A percentile compares a stretch with the other conserved stretches of the same genome.
phyloP scores from a whole-genome alignment of 2,888 invertebrate species.

The Eristalis tenax region DNA sequence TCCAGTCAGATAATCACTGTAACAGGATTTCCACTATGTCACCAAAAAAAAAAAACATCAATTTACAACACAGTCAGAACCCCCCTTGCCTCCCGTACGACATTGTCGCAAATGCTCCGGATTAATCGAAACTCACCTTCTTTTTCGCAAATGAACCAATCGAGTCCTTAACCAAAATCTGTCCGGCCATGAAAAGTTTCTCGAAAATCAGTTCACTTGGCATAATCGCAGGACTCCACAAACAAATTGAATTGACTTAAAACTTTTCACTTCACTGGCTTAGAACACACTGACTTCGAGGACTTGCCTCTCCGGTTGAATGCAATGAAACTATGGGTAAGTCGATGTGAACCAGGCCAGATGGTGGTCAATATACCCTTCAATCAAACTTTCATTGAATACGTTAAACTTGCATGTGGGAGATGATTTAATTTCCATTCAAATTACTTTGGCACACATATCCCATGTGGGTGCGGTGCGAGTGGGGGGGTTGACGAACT shows the following conservation, averaged over 20 bases:
- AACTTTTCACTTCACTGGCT: constrained; percentile 13
- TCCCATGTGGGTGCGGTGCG: not conserved
- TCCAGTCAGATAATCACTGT: too few relatives aligned
- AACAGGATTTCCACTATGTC: too few relatives aligned
- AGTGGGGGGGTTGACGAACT: not conserved
- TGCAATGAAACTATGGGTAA: not conserved
- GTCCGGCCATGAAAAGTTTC: constrained; percentile 41
- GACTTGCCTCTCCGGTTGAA: not conserved
- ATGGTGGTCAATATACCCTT: not conserved
- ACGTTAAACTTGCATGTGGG: constrained; percentile 19
- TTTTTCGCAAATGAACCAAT: constrained; percentile 25
- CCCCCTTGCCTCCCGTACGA: too few relatives aligned
- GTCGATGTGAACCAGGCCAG: constrained; percentile 29
- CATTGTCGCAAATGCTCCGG: too few relatives aligned
- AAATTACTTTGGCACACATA: not conserved
- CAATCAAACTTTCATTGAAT: constrained; percentile 6
- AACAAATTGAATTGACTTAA: not conserved
- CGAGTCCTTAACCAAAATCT: constrained; percentile 20
- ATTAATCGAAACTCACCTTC: constrained; percentile 15
- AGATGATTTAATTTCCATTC: not conserved
- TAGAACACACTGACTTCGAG: constrained; percentile 9
- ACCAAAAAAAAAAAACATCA: too few relatives aligned
- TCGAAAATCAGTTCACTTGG: constrained; percentile 29
- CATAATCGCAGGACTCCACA: not conserved
- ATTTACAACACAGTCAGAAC: too few relatives aligned